Percentiles rank a stretch among this genome's conserved stretches.
Evolutionary conservation across 2,113 vertebrate species (phyloP).

Genomic region (Syngnathoides biaculeatus): DNA sequence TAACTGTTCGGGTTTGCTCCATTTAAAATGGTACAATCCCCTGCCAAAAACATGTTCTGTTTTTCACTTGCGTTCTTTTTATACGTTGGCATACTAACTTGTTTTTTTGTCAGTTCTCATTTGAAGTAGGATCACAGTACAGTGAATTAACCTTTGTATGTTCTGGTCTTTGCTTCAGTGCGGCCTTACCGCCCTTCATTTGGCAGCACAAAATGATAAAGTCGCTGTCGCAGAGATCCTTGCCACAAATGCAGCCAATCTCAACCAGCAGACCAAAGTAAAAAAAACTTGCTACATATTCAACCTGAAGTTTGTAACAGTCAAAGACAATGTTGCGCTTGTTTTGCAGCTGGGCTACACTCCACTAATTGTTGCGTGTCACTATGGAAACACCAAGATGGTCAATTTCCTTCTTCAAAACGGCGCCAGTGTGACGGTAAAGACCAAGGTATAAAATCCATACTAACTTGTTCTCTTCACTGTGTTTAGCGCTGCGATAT

Average conservation of each 20-base stretch:
- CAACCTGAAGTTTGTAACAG: neutral
- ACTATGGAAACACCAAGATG: constrained; percentile 97
- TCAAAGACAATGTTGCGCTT: neutral
- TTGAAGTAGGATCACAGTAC: neutral
- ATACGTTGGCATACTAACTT: too few relatives aligned
- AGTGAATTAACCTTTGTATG: neutral
- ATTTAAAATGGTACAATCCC: neutral
- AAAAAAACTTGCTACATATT: neutral
- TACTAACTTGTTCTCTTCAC: neutral
- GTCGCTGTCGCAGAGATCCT: constrained; percentile 86
- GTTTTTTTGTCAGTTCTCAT: too few relatives aligned
- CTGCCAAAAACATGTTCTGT: neutral
- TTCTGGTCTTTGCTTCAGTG: constrained; percentile 69
- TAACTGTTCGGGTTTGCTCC: too few relatives aligned
- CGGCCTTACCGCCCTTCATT: constrained; percentile 90
- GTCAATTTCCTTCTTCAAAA: constrained; percentile 95
- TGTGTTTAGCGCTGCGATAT: neutral
- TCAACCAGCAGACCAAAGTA: constrained; percentile 96
- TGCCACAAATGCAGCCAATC: constrained; percentile 77
- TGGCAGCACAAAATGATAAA: constrained; percentile 95
- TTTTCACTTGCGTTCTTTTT: neutral
- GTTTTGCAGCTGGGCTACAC: constrained; percentile 88
- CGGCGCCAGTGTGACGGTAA: constrained; percentile 86
- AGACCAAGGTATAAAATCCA: constrained; percentile 84
- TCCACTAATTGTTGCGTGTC: constrained; percentile 93